These are phyloP conservation scores for Strix aluco DNA, from an alignment of 2,113 vertebrate species.

Conservation along the genomic window DNA sequence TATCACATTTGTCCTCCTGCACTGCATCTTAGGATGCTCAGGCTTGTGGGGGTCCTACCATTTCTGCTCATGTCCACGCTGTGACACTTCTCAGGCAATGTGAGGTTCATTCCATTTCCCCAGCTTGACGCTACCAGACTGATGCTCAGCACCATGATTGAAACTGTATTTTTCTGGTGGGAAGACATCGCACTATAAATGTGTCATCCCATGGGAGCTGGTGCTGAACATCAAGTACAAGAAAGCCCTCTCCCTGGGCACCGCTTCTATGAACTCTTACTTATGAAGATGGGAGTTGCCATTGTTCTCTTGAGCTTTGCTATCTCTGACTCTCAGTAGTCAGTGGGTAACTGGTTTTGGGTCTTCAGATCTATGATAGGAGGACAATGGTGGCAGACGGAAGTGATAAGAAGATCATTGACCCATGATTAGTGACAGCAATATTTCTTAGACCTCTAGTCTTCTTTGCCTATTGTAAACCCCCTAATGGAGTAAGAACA, in stretches of 20 bases:
- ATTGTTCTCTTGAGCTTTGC: not conserved
- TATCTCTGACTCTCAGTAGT: not conserved
- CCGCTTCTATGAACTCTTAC: not conserved
- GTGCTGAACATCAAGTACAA: not conserved
- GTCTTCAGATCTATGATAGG: not conserved
- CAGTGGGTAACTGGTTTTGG: not conserved
- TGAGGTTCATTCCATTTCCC: not conserved
- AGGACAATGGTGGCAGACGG: not conserved
- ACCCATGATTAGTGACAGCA: not conserved
- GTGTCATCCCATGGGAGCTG: not conserved
- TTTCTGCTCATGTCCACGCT: not conserved
- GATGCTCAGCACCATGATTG: not conserved
- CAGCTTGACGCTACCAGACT: accelerated
- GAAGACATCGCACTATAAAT: not conserved
- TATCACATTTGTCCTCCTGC: not conserved
- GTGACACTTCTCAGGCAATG: not conserved
- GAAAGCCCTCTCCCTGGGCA: not conserved
- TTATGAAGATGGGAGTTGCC: not conserved
- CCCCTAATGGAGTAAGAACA: accelerated
- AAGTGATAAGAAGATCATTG: not conserved
- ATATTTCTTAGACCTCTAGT: not conserved
- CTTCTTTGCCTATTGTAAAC: not conserved
- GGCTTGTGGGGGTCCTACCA: not conserved
- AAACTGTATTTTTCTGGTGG: not conserved
- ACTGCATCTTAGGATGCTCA: not conserved